Evolutionary conservation across 2,888 invertebrate species (phyloP), one percentile per base, ranked within the genome.

Genomic region (Perizoma flavofasciatum): DNA sequence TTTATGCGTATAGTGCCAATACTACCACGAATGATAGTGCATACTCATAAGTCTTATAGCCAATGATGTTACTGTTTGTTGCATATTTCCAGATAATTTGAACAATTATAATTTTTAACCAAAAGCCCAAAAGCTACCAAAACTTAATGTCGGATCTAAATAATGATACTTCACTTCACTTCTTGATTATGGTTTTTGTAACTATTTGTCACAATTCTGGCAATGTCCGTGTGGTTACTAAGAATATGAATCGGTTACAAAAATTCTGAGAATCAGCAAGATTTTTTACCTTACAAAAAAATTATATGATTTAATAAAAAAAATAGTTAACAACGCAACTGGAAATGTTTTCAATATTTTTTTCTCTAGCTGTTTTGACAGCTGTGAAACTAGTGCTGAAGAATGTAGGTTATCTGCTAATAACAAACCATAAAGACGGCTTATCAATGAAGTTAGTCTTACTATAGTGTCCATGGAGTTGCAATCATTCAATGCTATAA

Each of bases 321-420:
- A 22, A 2, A 2, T 22, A 22, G 22, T 1, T 22, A 3, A 22
- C 47, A 46, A 37, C 41, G 11, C 34, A 48, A 45, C 32, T 0
- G 8, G 41, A 34, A 34, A 41, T 54, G 6, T 32, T 44, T 43
- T 43, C 35, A 43, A 43, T 52, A 43, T 46, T 45, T 49, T 65
- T 48, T 66, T 2, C 22, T 22, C 22, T 22, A 52, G 58, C 61
- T 66, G 55, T 66, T 67, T 58, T 53, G 49, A 66, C 59, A 71
- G 67, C 64, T 67, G 69, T 59, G 58, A 59, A 60, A 67, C 53
- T 59, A 57, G 66, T 70, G 63, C 64, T 63, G 55, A 55, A 68
- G 53, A 73, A 82, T 75, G 62, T 82, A 79, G 81, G 82, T 78
- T 81, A 82, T 83, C 55, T 63, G 57, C 50, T 72, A 73, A 76